Evolutionary conservation across 2,888 invertebrate species (phyloP).

Genomic region (Pherbina coryleti): DNA sequence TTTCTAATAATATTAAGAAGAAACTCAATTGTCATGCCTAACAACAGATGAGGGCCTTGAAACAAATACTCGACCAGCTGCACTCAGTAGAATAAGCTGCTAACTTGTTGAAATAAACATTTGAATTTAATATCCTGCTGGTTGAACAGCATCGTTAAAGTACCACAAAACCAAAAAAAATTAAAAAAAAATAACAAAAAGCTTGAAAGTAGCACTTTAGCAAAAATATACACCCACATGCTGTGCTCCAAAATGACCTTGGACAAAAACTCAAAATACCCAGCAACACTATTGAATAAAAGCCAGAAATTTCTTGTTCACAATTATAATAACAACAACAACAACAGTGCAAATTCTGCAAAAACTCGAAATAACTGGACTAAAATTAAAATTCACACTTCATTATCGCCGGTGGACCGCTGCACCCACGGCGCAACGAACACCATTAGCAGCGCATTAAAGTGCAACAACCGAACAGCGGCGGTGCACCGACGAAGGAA

Average conservation of each 20-base stretch:
- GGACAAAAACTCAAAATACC: not conserved
- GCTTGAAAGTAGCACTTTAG: not conserved
- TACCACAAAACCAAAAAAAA: not conserved
- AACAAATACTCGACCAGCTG: too few relatives aligned
- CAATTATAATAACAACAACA: not conserved
- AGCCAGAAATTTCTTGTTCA: conserved; percentile 46
- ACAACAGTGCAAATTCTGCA: conserved; percentile 7
- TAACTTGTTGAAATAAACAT: too few relatives aligned
- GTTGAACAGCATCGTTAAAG: not conserved
- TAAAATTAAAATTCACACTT: conserved; percentile 56
- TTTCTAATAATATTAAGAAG: not conserved
- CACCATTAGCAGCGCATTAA: conserved; percentile 37
- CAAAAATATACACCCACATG: not conserved
- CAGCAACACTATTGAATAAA: conserved; percentile 43
- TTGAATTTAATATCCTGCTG: not conserved
- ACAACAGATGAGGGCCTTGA: too few relatives aligned
- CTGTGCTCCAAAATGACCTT: conserved; percentile 4
- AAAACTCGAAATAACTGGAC: conserved; percentile 32
- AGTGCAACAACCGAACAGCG: conserved; percentile 26
- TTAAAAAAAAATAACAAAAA: not conserved
- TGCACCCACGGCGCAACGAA: conserved; percentile 19
- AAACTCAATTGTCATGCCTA: too few relatives aligned
- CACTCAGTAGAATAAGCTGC: too few relatives aligned
- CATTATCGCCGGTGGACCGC: conserved; percentile 57
- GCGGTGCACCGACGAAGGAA: not conserved